Conservation (phyloP, 2,888 invertebrate genomes). For the Ormyrus nitidulus region DNA sequence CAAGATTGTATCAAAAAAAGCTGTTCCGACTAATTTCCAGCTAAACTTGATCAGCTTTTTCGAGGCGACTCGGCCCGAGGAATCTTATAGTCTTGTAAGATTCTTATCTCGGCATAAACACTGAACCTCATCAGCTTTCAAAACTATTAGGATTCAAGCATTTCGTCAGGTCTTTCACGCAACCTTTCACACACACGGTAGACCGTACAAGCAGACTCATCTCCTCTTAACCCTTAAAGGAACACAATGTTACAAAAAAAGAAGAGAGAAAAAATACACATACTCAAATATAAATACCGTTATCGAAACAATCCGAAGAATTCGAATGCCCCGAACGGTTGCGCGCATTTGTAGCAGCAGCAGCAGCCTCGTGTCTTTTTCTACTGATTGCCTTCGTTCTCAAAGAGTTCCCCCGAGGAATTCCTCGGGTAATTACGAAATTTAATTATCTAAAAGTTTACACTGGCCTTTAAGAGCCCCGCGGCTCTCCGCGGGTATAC, state of each 20-base stretch:
- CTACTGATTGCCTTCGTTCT: too few relatives aligned
- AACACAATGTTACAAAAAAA: background rate
- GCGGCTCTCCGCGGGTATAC: too few relatives aligned
- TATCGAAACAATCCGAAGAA: too few relatives aligned
- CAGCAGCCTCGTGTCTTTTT: too few relatives aligned
- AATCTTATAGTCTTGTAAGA: constrained; percentile 10
- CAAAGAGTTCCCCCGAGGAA: background rate
- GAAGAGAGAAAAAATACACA: background rate
- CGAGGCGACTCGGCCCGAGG: background rate
- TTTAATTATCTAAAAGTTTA: too few relatives aligned
- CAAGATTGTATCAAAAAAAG: background rate
- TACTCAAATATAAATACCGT: background rate
- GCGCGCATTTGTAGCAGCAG: too few relatives aligned
- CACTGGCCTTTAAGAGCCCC: too few relatives aligned
- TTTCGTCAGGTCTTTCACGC: constrained; percentile 10
- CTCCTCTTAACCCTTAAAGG: constrained; percentile 2
- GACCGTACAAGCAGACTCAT: background rate
- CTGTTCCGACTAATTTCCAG: constrained; percentile 33
- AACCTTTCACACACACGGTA: background rate
- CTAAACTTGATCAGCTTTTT: background rate
- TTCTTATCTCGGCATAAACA: constrained; percentile 28
- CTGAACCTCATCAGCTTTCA: constrained; percentile 16
- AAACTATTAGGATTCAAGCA: constrained; percentile 22
- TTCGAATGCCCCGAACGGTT: too few relatives aligned
- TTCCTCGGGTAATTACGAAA: background rate